Evolutionary conservation across 2,113 vertebrate species (phyloP).

Genomic region (Morone saxatilis): DNA sequence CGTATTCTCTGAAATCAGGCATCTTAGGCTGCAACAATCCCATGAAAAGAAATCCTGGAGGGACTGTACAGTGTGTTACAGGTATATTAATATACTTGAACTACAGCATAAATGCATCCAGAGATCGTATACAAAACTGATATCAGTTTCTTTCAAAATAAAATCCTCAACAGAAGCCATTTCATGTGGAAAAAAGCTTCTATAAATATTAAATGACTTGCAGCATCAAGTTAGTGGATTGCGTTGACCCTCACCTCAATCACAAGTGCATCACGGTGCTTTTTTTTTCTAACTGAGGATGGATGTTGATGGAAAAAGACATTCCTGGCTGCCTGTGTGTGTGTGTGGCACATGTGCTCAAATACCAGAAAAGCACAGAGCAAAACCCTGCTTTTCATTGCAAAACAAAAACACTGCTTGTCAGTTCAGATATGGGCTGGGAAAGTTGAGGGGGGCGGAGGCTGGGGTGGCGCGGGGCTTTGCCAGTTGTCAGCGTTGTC

Average conservation of each 20-base stretch:
- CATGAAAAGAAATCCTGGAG: too few species aligned
- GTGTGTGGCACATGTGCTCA: constrained; percentile 48
- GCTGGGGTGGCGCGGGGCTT: not conserved
- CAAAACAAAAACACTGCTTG: constrained; percentile 67
- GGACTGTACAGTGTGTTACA: not conserved
- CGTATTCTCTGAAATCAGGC: too few species aligned
- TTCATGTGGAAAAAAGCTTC: constrained; percentile 24
- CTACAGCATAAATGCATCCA: not conserved
- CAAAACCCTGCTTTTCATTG: constrained; percentile 62
- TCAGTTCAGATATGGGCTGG: constrained; percentile 47
- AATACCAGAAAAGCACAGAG: constrained; percentile 49
- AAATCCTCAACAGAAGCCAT: constrained; percentile 6
- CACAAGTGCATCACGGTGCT: not conserved
- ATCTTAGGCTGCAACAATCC: too few species aligned
- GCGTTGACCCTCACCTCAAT: constrained; percentile 38
- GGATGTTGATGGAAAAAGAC: constrained; percentile 42
- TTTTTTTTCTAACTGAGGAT: not conserved
- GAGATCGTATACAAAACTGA: not conserved
- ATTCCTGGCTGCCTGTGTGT: constrained; percentile 46
- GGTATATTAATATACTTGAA: not conserved
- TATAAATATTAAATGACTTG: constrained; percentile 50
- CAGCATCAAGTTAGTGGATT: constrained; percentile 33
- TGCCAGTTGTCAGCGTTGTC: constrained; percentile 55
- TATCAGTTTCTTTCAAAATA: not conserved
- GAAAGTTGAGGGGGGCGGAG: not conserved